These are phyloP conservation scores for Plagodis dolabraria DNA, from an alignment of 2,888 invertebrate species.

Conservation along the genomic window DNA sequence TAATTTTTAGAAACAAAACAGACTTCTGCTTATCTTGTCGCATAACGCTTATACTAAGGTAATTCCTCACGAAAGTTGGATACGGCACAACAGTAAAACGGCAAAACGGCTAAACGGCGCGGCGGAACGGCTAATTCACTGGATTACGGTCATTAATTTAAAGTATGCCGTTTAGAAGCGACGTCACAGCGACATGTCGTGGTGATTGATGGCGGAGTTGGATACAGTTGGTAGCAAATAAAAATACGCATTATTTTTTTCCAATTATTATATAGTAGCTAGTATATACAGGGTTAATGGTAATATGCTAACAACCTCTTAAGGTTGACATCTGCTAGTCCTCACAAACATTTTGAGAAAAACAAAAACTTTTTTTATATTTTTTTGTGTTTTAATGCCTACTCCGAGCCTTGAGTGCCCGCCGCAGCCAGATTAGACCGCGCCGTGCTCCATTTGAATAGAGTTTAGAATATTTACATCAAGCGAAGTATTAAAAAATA, in stretches of 20 bases:
- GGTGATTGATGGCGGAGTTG: conserved; percentile 44
- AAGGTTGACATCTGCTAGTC: too few species aligned
- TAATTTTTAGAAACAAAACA: conserved; percentile 1
- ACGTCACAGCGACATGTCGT: conserved; percentile 37
- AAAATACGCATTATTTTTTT: background rate
- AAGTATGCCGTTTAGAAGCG: conserved; percentile 36
- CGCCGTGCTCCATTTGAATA: too few species aligned
- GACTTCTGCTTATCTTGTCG: conserved; percentile 17
- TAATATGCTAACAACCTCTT: too few species aligned
- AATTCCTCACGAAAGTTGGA: conserved; percentile 26
- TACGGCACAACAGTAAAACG: conserved; percentile 11
- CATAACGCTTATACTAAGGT: conserved; percentile 16
- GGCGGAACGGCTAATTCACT: conserved; percentile 32
- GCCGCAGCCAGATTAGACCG: too few species aligned
- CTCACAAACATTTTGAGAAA: too few species aligned
- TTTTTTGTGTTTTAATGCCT: too few species aligned
- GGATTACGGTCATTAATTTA: conserved; percentile 39
- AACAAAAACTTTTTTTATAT: too few species aligned
- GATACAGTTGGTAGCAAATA: conserved; percentile 33
- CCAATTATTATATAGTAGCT: too few species aligned
- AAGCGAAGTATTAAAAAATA: too few species aligned
- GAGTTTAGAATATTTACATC: too few species aligned
- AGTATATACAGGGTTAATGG: too few species aligned
- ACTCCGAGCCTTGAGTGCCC: too few species aligned
- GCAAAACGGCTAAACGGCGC: conserved; percentile 11